Percentiles rank a stretch among this genome's conserved stretches.
phyloP scores from a whole-genome alignment of 2,113 vertebrate species.

The Planiliza haematocheilus region DNA sequence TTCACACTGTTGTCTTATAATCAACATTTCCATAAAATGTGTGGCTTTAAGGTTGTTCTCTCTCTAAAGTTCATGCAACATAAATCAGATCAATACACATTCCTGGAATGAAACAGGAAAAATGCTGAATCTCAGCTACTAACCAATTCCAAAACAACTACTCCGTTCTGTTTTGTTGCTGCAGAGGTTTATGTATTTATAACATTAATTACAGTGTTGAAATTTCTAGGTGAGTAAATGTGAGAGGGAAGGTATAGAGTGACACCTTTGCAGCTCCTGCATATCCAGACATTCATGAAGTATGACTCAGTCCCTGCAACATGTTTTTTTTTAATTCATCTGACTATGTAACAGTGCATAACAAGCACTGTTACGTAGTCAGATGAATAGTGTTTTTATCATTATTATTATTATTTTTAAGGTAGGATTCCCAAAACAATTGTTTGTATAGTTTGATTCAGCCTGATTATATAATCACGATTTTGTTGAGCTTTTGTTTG shows the following conservation, averaged over 20 bases:
- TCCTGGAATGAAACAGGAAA: background rate
- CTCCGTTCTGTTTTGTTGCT: background rate
- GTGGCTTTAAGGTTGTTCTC: background rate
- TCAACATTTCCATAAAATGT: background rate
- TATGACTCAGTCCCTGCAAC: constrained; percentile 6
- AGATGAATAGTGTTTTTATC: too few relatives aligned
- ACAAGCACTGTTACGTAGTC: too few relatives aligned
- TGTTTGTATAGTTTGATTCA: constrained; percentile 36
- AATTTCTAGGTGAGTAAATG: constrained; percentile 22
- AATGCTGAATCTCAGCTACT: background rate
- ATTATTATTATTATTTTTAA: too few relatives aligned
- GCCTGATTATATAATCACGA: constrained; percentile 9
- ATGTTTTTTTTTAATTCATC: too few relatives aligned
- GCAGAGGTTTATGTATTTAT: background rate
- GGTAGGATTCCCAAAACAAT: constrained; percentile 30
- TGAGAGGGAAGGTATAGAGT: background rate
- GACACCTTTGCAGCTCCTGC: constrained; percentile 19
- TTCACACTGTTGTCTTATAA: background rate
- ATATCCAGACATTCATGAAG: constrained; percentile 21
- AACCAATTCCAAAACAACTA: background rate
- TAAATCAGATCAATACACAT: constrained; percentile 1
- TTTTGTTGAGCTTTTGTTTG: constrained; percentile 42
- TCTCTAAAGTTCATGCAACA: background rate
- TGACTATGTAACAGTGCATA: background rate
- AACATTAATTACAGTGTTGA: constrained; percentile 5